Evolutionary conservation across 2,888 invertebrate species (phyloP).

Genomic region (Agrotis ipsilon): DNA sequence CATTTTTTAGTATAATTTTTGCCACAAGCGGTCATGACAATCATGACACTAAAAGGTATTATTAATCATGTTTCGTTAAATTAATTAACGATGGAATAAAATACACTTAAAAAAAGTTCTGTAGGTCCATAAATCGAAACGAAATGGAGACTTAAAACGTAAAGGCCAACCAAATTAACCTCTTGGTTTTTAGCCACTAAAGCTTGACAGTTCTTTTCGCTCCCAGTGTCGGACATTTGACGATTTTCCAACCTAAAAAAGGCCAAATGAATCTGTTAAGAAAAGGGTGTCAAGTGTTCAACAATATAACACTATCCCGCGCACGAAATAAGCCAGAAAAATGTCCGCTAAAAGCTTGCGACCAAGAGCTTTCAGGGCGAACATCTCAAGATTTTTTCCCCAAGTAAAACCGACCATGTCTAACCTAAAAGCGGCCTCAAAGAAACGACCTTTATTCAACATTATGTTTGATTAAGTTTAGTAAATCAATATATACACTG

Average conservation of each 20-base stretch:
- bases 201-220: too few species aligned
- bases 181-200: too few species aligned
- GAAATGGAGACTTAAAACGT: too few species aligned
- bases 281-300: constrained; percentile 2
- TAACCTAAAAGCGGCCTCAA: constrained; percentile 21
- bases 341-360: constrained; percentile 10
- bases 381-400: constrained; percentile 25
- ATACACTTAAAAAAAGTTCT: too few species aligned
- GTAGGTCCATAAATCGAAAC: too few species aligned
- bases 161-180: too few species aligned
- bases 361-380: constrained; percentile 23
- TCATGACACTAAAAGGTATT: too few species aligned
- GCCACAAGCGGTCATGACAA: too few species aligned
- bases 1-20: too few species aligned
- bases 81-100: too few species aligned
- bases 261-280: not conserved
- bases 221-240: too few species aligned
- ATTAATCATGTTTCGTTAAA: too few species aligned
- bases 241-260: not conserved
- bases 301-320: not conserved
- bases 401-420: constrained; percentile 12
- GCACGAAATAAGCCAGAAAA: constrained; percentile 1
- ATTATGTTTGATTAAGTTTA: constrained; percentile 24
- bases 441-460: constrained; percentile 29
- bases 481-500: constrained; percentile 51